Conservation (phyloP, 2,888 invertebrate genomes). For the Drosophila pseudotalamancana region DNA sequence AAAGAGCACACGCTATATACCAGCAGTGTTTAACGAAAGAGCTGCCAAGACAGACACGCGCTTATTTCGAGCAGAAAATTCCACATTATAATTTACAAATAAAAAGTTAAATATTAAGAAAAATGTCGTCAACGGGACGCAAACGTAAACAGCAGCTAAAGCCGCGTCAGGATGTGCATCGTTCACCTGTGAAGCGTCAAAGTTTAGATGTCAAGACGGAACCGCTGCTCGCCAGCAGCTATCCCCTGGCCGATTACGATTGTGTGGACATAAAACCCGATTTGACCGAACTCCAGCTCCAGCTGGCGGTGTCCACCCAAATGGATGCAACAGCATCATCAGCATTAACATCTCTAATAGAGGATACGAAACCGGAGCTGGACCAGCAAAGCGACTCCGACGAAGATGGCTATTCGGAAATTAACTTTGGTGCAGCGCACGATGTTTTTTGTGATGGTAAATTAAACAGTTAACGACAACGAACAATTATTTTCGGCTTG, state of each 20-base stretch:
- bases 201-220: constrained; percentile 55
- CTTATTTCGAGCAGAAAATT: constrained; percentile 33
- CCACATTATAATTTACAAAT: constrained; percentile 1
- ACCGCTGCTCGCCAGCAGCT: constrained; percentile 30
- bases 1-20: constrained; percentile 63
- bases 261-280: constrained; percentile 62
- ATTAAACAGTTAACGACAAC: neutral
- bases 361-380: constrained; percentile 33
- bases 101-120: neutral
- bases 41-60: constrained; percentile 66
- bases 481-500: neutral
- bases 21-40: constrained; percentile 50
- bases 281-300: constrained; percentile 59
- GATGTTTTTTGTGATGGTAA: constrained; percentile 66
- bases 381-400: constrained; percentile 71
- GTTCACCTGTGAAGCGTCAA: constrained; percentile 54
- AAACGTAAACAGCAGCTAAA: constrained; percentile 63
- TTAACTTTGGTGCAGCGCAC: constrained; percentile 41
- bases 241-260: constrained; percentile 62
- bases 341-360: neutral
- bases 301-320: constrained; percentile 26
- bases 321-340: constrained; percentile 1
- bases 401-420: constrained; percentile 73
- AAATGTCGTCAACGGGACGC: constrained; percentile 55
- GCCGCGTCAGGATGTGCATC: constrained; percentile 57